These are phyloP conservation scores for Napeogenes inachia DNA, from an alignment of 2,888 invertebrate species.

Conservation along the genomic window DNA sequence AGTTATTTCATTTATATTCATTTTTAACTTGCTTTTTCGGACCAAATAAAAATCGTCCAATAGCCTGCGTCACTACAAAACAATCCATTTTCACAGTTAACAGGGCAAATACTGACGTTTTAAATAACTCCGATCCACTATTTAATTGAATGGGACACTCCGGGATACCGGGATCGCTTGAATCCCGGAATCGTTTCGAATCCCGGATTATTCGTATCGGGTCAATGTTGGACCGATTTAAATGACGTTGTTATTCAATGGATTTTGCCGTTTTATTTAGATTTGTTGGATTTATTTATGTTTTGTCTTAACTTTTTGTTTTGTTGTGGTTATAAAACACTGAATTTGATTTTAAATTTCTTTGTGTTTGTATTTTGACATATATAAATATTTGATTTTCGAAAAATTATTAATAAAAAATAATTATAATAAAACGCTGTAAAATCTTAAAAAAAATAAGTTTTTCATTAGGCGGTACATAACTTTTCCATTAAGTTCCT, in stretches of 20 bases:
- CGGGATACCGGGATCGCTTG: slow-evolving; percentile 14
- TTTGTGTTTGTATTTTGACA: too few relatives aligned
- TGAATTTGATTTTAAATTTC: too few relatives aligned
- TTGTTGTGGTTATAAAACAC: neutral
- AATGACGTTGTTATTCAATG: slow-evolving; percentile 17
- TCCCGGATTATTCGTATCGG: slow-evolving; percentile 16
- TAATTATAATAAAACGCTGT: too few relatives aligned
- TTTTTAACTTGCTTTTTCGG: slow-evolving; percentile 1
- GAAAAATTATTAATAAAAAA: too few relatives aligned
- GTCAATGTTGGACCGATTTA: slow-evolving; percentile 18
- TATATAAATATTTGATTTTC: too few relatives aligned
- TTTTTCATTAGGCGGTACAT: too few relatives aligned
- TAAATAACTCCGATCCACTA: slow-evolving; percentile 20
- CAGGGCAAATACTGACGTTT: slow-evolving; percentile 18
- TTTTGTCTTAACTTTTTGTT: slow-evolving; percentile 1
- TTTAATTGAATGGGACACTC: slow-evolving; percentile 24
- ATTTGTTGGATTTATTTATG: slow-evolving; percentile 1
- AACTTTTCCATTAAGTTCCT: too few relatives aligned
- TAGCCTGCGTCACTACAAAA: slow-evolving; percentile 11
- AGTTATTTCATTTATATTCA: slow-evolving; percentile 2
- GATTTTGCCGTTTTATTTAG: slow-evolving; percentile 8
- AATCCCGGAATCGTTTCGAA: slow-evolving; percentile 7
- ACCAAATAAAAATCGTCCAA: slow-evolving; percentile 6
- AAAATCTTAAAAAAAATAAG: too few relatives aligned
- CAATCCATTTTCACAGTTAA: slow-evolving; percentile 19